These are phyloP conservation scores for Cryptocephalus moraei DNA, from an alignment of 2,888 invertebrate genomes.

Conservation along the genomic window DNA sequence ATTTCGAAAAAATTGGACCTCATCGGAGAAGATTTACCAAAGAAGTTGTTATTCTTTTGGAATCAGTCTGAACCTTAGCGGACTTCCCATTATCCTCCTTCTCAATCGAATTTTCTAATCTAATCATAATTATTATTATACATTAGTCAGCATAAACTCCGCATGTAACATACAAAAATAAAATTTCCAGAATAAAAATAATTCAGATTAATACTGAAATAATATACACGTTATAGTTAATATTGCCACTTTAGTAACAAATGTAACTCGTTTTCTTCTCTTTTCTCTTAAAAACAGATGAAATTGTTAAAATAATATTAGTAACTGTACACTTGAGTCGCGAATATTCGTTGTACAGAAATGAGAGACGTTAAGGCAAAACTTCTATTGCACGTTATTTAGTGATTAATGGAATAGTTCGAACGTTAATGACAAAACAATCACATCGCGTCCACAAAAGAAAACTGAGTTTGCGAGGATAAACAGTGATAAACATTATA, in stretches of 20 bases:
- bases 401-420: too few relatives aligned
- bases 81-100: neutral
- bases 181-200: neutral
- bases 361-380: too few relatives aligned
- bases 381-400: too few relatives aligned
- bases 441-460: too few relatives aligned
- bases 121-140: conserved; percentile 6
- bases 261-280: conserved; percentile 1
- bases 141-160: conserved; percentile 1
- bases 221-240: neutral
- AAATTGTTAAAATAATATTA: too few relatives aligned
- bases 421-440: too few relatives aligned
- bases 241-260: conserved; percentile 5
- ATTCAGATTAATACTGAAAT: conserved; percentile 4
- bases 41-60: neutral
- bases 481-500: conserved; percentile 8
- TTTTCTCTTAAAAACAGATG: too few relatives aligned
- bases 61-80: neutral
- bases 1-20: neutral
- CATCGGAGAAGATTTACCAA: too few relatives aligned
- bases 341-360: too few relatives aligned
- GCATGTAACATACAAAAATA: neutral
- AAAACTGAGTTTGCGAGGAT: too few relatives aligned
- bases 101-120: conserved; percentile 3
- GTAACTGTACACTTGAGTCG: too few relatives aligned